These are phyloP conservation scores for Porites evermanni DNA, from an alignment of 92 coral and sea anemone species.

Conservation along the genomic window DNA sequence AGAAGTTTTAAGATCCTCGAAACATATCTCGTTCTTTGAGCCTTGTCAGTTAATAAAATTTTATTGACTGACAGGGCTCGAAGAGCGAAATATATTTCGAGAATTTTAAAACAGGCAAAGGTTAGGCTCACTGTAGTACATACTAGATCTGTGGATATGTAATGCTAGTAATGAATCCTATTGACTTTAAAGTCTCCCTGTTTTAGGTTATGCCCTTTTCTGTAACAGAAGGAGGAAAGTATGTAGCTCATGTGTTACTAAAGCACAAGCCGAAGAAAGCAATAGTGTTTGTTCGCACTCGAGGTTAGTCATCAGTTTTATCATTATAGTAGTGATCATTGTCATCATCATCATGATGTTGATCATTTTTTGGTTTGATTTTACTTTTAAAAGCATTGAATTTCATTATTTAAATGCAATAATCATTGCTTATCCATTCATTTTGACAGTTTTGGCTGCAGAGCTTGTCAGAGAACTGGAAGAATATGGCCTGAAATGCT, in stretches of 20 bases:
- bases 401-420: too few species aligned
- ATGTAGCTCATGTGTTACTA: conserved; percentile 74
- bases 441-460: conserved; percentile 50
- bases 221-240: conserved; percentile 84
- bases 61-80: too few species aligned
- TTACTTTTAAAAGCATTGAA: not conserved
- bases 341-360: too few species aligned
- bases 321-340: not conserved
- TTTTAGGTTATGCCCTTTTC: conserved; percentile 87
- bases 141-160: too few species aligned
- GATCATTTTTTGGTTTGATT: not conserved
- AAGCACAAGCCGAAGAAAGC: conserved; percentile 62
- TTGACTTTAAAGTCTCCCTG: too few species aligned
- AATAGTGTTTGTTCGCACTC: conserved; percentile 73
- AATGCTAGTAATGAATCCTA: too few species aligned
- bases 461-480: conserved; percentile 65
- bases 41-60: too few species aligned
- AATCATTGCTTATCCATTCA: not conserved
- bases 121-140: too few species aligned
- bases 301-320: conserved; percentile 50
- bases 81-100: too few species aligned
- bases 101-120: too few species aligned
- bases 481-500: conserved; percentile 65
- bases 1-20: too few species aligned
- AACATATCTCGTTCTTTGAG: too few species aligned